Percentiles rank a stretch among this genome's conserved stretches.
Evolutionary conservation across 2,797 vertebrate genomes (phyloP).

Genomic region (Neostethus bicornis): DNA sequence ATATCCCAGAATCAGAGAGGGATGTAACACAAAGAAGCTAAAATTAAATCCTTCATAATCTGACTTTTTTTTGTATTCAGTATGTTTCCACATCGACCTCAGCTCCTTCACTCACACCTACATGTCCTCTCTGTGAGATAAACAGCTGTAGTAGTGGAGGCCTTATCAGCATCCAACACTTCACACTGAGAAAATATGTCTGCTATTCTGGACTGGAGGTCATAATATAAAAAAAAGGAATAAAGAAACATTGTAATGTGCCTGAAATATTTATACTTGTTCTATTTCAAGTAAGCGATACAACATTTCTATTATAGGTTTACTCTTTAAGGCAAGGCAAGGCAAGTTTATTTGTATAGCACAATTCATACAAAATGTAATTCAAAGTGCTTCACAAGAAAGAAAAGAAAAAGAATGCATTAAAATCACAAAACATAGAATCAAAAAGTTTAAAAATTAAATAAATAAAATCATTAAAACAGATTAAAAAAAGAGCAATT

Average conservation of each 20-base stretch:
- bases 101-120: constrained; percentile 7
- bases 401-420: too few species aligned
- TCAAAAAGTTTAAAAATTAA: too few species aligned
- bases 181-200: constrained; percentile 15
- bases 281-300: too few species aligned
- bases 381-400: too few species aligned
- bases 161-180: constrained; percentile 37
- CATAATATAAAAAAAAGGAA: background rate
- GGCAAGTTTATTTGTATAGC: too few species aligned
- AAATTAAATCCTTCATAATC: constrained; percentile 6
- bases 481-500: too few species aligned
- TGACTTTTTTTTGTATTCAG: background rate
- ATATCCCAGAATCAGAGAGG: constrained; percentile 12
- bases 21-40: constrained; percentile 16
- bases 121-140: constrained; percentile 39
- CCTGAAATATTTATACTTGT: constrained; percentile 3
- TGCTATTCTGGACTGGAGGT: constrained; percentile 1
- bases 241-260: constrained; percentile 1
- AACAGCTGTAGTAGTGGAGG: constrained; percentile 31
- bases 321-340: too few species aligned
- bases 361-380: too few species aligned
- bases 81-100: constrained; percentile 3
- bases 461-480: too few species aligned
- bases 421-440: too few species aligned
- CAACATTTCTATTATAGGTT: too few species aligned